phyloP scores from a whole-genome alignment of 2,113 vertebrate species.

The Sander lucioperca region DNA sequence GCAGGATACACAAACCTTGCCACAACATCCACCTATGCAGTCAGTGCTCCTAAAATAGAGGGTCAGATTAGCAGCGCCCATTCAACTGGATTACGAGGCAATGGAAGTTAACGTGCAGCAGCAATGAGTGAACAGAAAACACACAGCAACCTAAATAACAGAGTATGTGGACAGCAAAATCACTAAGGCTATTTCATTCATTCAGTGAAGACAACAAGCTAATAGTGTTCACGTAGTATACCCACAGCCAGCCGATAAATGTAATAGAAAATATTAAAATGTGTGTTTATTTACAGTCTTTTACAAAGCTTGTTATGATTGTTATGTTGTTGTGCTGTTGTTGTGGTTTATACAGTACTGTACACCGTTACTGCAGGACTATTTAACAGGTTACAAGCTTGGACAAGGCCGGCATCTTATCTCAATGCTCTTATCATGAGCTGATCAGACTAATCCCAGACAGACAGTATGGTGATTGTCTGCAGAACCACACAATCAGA shows the following conservation, averaged over 20 bases:
- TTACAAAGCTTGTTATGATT: background rate
- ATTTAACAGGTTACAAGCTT: conserved; percentile 23
- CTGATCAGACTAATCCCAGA: conserved; percentile 63
- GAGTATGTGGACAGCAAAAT: background rate
- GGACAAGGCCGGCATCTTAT: conserved; percentile 28
- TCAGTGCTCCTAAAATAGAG: conserved; percentile 88
- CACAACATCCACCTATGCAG: conserved; percentile 78
- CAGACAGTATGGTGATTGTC: conserved; percentile 25
- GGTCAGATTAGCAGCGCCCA: conserved; percentile 80
- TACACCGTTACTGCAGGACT: background rate
- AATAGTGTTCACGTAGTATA: background rate
- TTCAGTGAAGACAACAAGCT: background rate
- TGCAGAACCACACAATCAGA: conserved; percentile 7
- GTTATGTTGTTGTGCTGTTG: background rate
- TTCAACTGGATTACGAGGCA: conserved; percentile 73
- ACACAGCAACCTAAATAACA: conserved; percentile 3
- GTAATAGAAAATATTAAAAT: background rate
- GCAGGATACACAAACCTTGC: conserved; percentile 65
- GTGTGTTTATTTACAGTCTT: background rate
- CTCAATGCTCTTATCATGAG: conserved; percentile 61
- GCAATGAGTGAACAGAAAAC: conserved; percentile 6
- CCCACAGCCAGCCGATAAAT: background rate
- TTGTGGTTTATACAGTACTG: no score
- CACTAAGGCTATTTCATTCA: background rate
- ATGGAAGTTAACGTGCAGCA: background rate